Evolutionary conservation across 1,140 invertebrate genomes (phyloP).

Genomic region (Lasioglossum albipes): DNA sequence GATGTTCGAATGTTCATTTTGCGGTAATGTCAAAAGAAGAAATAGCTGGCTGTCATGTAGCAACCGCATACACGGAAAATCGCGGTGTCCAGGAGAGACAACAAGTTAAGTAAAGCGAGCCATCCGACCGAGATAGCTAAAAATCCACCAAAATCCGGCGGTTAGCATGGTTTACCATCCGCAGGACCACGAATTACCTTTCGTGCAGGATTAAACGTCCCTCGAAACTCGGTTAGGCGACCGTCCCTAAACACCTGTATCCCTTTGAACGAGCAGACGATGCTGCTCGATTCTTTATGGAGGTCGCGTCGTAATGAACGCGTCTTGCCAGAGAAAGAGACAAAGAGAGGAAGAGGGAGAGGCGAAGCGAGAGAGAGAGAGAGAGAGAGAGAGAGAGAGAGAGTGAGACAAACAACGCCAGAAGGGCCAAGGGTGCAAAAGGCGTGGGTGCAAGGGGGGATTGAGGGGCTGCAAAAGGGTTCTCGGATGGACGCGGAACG

Average conservation of each 20-base stretch:
- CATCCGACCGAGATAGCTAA: background rate
- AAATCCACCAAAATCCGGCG: background rate
- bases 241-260: constrained; percentile 29
- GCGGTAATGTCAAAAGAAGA: no score
- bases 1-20: no score
- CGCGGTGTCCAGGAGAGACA: no score
- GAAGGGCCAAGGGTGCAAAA: no score
- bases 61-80: no score
- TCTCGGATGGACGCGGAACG: constrained; percentile 22
- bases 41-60: no score
- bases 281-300: constrained; percentile 29
- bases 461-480: constrained; percentile 13
- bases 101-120: no score
- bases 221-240: constrained; percentile 19
- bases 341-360: background rate
- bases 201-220: constrained; percentile 1
- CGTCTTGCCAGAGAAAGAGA: background rate
- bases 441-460: no score
- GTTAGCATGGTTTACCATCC: background rate
- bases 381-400: no score
- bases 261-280: constrained; percentile 3
- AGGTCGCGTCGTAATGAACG: constrained; percentile 28
- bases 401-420: no score
- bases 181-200: constrained; percentile 2
- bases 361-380: background rate